These are phyloP conservation scores for Prosapia bicincta DNA, from an alignment of 2,888 invertebrate genomes.

Conservation along the genomic window DNA sequence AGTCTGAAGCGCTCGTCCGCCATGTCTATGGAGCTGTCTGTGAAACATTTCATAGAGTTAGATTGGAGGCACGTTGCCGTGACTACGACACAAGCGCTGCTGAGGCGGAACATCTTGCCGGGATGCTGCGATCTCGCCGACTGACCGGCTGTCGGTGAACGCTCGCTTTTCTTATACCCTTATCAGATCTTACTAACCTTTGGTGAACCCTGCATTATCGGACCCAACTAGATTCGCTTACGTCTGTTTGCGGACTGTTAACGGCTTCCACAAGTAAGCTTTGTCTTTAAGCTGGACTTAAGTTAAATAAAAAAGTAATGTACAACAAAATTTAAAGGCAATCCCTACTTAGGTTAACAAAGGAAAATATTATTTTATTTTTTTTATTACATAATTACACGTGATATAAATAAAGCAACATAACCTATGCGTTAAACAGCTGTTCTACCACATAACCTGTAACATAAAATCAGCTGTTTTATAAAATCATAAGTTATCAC, in stretches of 20 bases:
- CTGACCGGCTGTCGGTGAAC: neutral
- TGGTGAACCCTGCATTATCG: neutral
- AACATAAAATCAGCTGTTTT: too few relatives aligned
- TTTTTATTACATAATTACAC: too few relatives aligned
- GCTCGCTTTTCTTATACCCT: neutral
- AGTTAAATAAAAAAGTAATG: too few relatives aligned
- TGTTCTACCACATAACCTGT: too few relatives aligned
- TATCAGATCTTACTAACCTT: neutral
- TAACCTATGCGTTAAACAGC: too few relatives aligned
- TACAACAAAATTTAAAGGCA: too few relatives aligned
- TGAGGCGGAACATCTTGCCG: neutral
- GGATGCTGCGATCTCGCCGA: neutral
- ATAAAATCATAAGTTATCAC: too few relatives aligned
- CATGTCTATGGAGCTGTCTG: conserved; percentile 8
- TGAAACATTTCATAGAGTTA: neutral
- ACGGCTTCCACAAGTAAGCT: too few relatives aligned
- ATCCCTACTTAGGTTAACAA: too few relatives aligned
- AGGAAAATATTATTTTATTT: too few relatives aligned
- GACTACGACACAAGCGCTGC: neutral
- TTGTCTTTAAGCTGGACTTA: neutral
- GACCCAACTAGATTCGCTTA: too few relatives aligned
- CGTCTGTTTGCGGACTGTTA: neutral
- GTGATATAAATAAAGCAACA: too few relatives aligned
- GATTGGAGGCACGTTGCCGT: neutral
- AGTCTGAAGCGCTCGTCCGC: conserved; percentile 45